Evolutionary conservation across 2,797 vertebrate species (phyloP).

Genomic region (Clarias fuscus): DNA sequence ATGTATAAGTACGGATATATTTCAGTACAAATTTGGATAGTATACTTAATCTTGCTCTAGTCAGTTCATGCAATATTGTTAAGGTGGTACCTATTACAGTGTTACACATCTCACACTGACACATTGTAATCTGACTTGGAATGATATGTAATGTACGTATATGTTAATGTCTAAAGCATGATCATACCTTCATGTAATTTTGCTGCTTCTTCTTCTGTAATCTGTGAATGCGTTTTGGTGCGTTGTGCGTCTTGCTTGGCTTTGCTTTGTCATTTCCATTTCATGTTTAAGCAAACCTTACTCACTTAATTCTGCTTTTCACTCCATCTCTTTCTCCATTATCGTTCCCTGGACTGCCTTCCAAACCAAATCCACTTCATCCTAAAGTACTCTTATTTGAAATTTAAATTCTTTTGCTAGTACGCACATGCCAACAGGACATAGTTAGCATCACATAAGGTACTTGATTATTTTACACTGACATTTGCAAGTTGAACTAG

Average conservation of each 20-base stretch:
- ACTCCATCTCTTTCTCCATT: constrained; percentile 1
- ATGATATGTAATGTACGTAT: background rate
- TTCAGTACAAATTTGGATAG: background rate
- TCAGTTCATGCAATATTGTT: background rate
- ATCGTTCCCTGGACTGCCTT: background rate
- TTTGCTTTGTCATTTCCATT: constrained; percentile 24
- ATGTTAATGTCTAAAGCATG: background rate
- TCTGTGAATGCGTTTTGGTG: constrained; percentile 3
- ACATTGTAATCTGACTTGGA: background rate
- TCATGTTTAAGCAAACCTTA: constrained; percentile 47
- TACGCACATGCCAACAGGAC: constrained; percentile 18
- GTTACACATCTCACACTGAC: background rate
- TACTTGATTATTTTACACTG: constrained; percentile 38
- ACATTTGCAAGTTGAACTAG: constrained; percentile 49
- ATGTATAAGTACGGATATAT: background rate
- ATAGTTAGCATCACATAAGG: constrained; percentile 34
- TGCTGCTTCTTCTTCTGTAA: background rate
- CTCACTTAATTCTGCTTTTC: constrained; percentile 17
- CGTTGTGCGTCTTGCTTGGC: constrained; percentile 29
- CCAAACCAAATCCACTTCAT: constrained; percentile 5
- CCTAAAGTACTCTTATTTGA: background rate
- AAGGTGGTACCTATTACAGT: background rate
- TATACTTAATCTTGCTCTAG: background rate
- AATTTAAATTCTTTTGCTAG: constrained; percentile 20
- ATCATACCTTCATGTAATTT: constrained; percentile 4